Conservation (phyloP, 2,797 vertebrate species). For the Chanos chanos region DNA sequence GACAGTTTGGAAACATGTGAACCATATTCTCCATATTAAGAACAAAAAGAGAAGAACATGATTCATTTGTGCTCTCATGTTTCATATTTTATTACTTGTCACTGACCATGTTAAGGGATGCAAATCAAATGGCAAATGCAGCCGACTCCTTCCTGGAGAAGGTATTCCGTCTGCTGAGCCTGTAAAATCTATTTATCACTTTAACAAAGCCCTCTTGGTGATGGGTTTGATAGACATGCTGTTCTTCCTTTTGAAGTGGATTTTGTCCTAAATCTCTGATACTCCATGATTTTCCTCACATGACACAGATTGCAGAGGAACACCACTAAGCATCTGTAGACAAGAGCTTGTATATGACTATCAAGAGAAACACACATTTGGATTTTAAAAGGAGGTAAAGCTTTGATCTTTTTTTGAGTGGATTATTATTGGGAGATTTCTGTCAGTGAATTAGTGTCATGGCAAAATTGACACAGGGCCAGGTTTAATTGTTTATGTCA, state of each 20-base stretch:
- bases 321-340: background rate
- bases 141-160: conserved; percentile 20
- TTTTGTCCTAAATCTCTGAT: background rate
- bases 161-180: conserved; percentile 1
- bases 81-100: conserved; percentile 10
- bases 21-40: conserved; percentile 24
- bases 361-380: too few relatives aligned
- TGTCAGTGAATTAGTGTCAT: too few relatives aligned
- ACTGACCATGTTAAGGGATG: conserved; percentile 23
- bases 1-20: conserved; percentile 18
- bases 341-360: conserved; percentile 4
- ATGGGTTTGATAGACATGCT: conserved; percentile 10
- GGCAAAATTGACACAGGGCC: too few relatives aligned
- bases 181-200: conserved; percentile 25
- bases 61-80: conserved; percentile 3
- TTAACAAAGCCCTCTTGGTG: conserved; percentile 25
- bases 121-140: conserved; percentile 18
- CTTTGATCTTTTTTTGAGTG: too few relatives aligned
- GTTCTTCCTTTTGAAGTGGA: conserved; percentile 11
- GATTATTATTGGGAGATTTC: too few relatives aligned
- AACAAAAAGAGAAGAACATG: background rate
- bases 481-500: too few relatives aligned
- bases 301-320: conserved; percentile 29
- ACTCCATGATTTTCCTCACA: conserved; percentile 28
- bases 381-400: too few relatives aligned